A percentile compares a stretch with the other conserved stretches of the same genome.
phyloP scores from a whole-genome alignment of 2,113 vertebrate genomes.

The Ammospiza caudacuta region DNA sequence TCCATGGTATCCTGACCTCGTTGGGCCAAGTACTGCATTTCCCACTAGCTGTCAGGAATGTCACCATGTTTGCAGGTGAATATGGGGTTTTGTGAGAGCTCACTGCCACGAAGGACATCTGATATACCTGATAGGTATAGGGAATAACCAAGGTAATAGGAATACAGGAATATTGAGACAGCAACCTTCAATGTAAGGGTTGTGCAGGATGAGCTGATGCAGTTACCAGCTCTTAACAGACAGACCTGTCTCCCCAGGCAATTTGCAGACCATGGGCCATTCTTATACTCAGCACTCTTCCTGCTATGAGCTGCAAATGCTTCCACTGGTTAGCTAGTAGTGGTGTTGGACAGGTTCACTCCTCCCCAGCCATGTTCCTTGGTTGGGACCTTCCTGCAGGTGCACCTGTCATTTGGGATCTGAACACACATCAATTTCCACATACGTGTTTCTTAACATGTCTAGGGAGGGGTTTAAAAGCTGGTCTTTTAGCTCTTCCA shows the following conservation, averaged over 20 bases:
- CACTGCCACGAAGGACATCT: not conserved
- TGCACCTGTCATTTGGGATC: not conserved
- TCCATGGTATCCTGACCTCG: not conserved
- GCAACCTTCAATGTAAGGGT: not conserved
- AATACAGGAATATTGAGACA: not conserved
- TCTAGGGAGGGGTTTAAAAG: not conserved
- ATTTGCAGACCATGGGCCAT: not conserved
- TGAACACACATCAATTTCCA: not conserved
- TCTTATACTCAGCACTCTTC: not conserved
- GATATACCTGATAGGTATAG: not conserved
- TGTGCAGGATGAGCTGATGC: not conserved
- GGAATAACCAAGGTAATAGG: not conserved
- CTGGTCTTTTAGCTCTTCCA: not conserved
- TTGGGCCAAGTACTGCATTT: not conserved
- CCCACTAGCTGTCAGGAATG: not conserved
- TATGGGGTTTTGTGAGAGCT: not conserved
- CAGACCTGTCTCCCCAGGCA: not conserved
- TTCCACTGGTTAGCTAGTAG: accelerated
- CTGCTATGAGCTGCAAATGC: not conserved
- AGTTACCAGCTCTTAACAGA: not conserved
- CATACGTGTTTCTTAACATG: not conserved
- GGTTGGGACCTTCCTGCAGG: not conserved
- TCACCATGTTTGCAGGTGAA: not conserved
- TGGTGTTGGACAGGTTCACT: not conserved
- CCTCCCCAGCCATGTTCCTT: not conserved